Evolutionary conservation across 1,140 invertebrate genomes (phyloP), one percentile per base, ranked within the genome.

Genomic region (Luehdorfia chinensis): DNA sequence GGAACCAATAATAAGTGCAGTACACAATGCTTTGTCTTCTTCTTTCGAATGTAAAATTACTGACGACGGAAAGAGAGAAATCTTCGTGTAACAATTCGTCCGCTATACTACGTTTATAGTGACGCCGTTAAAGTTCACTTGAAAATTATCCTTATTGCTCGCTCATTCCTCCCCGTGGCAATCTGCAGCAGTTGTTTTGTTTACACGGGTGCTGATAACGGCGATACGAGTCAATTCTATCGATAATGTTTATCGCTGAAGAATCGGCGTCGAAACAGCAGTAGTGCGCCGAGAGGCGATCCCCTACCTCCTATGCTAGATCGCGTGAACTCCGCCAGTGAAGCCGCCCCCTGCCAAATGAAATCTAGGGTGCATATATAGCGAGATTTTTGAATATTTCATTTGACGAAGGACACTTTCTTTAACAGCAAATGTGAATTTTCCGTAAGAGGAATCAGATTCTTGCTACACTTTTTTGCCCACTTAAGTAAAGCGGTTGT

Each of bases 331-430:
- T n/a, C 11, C 23, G 7, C 13, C 1, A 7, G 14, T 4, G 1
- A 3, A 12, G 23, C 14, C 3, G n/a, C 13, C 6, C 34, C 25
- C 7, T 13, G 25, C 14, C 44, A 37, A 70, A 78, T 84, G 79
- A 64, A 51, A 63, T 68, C 67, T 48, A 59, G 61, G 57, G n/a
- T 66, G 64, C 59, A 66, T 65, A 48, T 56, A 75, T 65, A 66
- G 70, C 39, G 58, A 80, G 69, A 61, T 79, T 57, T 80, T 69
- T 43, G 79, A 84, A 47, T 80, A 79, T 46, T 84, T 79, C 27
- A 84, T 80, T 84, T 84, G 76, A 84, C 75, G 33, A 63, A 70
- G 31, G 49, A 43, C 45, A 27, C 25, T 23, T 50, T 13, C 30
- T 30, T 31, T 31, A 19, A n/a, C 9, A n/a, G n/a, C n/a, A n/a